phyloP scores from a whole-genome alignment of 2,888 invertebrate genomes.

The Thymelicus sylvestris region DNA sequence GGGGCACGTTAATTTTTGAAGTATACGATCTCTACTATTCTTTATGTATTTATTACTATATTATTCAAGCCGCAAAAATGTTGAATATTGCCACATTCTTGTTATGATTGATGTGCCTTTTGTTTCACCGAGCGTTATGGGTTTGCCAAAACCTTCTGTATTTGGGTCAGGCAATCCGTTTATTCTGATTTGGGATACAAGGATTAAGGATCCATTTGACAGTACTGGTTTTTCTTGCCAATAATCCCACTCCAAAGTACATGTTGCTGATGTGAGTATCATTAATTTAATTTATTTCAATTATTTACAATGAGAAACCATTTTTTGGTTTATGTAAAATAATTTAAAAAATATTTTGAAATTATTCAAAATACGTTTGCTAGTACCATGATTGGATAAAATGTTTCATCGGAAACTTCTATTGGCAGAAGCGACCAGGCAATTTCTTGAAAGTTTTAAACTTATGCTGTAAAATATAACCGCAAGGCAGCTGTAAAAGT shows the following conservation, averaged over 20 bases:
- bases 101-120: constrained; percentile 18
- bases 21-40: no score
- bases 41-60: neutral
- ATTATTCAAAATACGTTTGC: constrained; percentile 15
- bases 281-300: no score
- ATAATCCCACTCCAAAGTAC: neutral
- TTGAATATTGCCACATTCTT: neutral
- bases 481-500: neutral
- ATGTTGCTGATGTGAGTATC: no score
- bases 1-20: no score
- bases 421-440: constrained; percentile 18
- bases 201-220: constrained; percentile 1
- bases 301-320: no score
- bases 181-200: constrained; percentile 15
- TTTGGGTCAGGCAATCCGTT: constrained; percentile 3
- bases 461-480: constrained; percentile 15
- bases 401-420: constrained; percentile 4
- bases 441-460: constrained; percentile 19
- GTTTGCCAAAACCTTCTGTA: constrained; percentile 17
- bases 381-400: constrained; percentile 7
- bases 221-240: constrained; percentile 1
- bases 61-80: neutral
- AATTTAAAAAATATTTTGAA: constrained; percentile 8
- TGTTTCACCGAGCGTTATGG: constrained; percentile 6
- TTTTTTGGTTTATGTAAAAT: neutral